phyloP scores from a whole-genome alignment of 2,113 vertebrate species.

The Emydura subglobosa region DNA sequence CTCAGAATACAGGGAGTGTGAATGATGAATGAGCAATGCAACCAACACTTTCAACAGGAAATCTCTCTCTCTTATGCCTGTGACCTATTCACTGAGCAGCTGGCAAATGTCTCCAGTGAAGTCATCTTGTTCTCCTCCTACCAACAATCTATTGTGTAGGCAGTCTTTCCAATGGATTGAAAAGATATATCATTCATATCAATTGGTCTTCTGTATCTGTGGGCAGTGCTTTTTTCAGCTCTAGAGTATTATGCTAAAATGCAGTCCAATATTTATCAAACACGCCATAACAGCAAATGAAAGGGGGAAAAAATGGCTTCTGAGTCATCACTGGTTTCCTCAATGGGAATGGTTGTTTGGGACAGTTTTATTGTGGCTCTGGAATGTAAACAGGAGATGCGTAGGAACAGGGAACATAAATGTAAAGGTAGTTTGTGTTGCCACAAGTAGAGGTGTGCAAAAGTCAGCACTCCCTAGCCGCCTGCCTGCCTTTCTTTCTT shows the following conservation, averaged over 20 bases:
- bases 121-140: slow-evolving; percentile 60
- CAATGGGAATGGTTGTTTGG: slow-evolving; percentile 44
- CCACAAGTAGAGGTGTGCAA: background rate
- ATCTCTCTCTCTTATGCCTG: slow-evolving; percentile 46
- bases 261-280: slow-evolving; percentile 73
- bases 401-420: background rate
- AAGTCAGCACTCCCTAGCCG: background rate
- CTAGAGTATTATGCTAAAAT: slow-evolving; percentile 73
- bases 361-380: slow-evolving; percentile 4
- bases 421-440: background rate
- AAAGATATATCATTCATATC: slow-evolving; percentile 72
- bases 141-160: slow-evolving; percentile 69
- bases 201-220: slow-evolving; percentile 66
- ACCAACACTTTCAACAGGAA: slow-evolving; percentile 37
- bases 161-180: slow-evolving; percentile 72
- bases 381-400: background rate
- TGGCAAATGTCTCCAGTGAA: slow-evolving; percentile 73
- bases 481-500: background rate
- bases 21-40: slow-evolving; percentile 42
- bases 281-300: slow-evolving; percentile 61
- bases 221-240: slow-evolving; percentile 78
- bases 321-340: slow-evolving; percentile 59
- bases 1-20: background rate
- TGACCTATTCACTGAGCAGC: slow-evolving; percentile 75
- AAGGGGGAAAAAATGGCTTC: slow-evolving; percentile 50